Evolutionary conservation across 1,140 invertebrate genomes (phyloP).

Genomic region (Pinna nobilis): DNA sequence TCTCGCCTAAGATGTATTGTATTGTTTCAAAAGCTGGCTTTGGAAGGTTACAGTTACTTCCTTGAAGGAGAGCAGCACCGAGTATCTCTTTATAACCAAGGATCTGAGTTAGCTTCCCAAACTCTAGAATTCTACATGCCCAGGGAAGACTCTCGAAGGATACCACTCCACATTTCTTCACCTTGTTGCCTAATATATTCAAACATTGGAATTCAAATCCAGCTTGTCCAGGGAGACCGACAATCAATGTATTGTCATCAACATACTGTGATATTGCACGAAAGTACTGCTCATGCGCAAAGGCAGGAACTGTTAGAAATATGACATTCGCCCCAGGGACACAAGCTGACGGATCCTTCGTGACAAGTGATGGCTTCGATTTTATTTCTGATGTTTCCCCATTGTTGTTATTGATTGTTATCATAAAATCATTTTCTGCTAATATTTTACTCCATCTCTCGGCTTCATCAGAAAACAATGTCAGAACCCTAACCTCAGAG

Average conservation of each 20-base stretch:
- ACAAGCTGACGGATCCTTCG: slow-evolving; percentile 41
- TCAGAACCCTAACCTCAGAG: slow-evolving; percentile 48
- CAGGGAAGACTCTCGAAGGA: slow-evolving; percentile 58
- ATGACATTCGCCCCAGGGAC: slow-evolving; percentile 46
- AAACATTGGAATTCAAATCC: slow-evolving; percentile 64
- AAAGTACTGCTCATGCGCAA: slow-evolving; percentile 54
- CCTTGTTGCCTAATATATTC: slow-evolving; percentile 44
- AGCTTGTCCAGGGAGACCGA: slow-evolving; percentile 55
- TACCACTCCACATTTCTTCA: slow-evolving; percentile 32
- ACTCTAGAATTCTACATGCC: slow-evolving; percentile 56
- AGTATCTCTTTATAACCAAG: slow-evolving; percentile 52
- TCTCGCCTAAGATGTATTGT: slow-evolving; percentile 49
- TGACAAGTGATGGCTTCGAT: slow-evolving; percentile 39
- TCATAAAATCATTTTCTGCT: slow-evolving; percentile 34
- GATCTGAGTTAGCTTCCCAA: slow-evolving; percentile 52
- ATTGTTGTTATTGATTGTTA: slow-evolving; percentile 29
- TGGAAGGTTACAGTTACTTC: slow-evolving; percentile 34
- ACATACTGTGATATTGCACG: slow-evolving; percentile 47
- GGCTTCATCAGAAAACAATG: slow-evolving; percentile 57
- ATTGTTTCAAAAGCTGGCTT: slow-evolving; percentile 32
- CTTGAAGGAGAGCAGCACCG: slow-evolving; percentile 37
- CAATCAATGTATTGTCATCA: slow-evolving; percentile 41
- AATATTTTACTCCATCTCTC: slow-evolving; percentile 49
- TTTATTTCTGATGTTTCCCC: slow-evolving; percentile 5
- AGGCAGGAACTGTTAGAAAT: slow-evolving; percentile 51